Evolutionary conservation across 2,888 invertebrate species (phyloP).

Genomic region (Meandrusa payeni): DNA sequence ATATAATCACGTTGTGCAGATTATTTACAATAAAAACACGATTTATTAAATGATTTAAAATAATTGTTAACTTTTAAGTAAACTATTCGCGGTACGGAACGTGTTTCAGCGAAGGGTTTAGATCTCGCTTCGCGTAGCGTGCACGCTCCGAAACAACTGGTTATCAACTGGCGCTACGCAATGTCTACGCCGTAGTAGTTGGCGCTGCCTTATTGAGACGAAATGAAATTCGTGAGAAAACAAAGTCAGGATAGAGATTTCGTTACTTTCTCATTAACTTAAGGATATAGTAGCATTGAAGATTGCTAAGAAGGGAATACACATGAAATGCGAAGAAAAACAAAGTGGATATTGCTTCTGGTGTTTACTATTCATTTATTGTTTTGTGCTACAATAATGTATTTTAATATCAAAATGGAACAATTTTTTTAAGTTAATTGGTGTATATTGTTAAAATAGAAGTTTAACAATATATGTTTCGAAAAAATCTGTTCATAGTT

Average conservation of each 20-base stretch:
- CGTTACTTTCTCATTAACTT: conserved; percentile 19
- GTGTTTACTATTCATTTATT: too few relatives aligned
- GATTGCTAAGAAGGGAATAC: conserved; percentile 16
- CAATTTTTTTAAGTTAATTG: too few relatives aligned
- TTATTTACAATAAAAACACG: too few relatives aligned
- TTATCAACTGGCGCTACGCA: conserved; percentile 61
- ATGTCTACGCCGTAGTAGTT: conserved; percentile 48
- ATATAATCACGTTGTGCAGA: too few relatives aligned
- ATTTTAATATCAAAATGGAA: too few relatives aligned
- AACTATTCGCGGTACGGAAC: neutral
- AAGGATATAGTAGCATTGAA: conserved; percentile 12
- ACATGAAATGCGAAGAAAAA: conserved; percentile 1
- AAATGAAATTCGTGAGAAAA: conserved; percentile 25
- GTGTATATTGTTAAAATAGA: too few relatives aligned
- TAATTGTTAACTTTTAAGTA: neutral
- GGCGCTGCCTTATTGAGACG: conserved; percentile 18
- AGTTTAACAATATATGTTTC: too few relatives aligned
- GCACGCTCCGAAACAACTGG: conserved; percentile 50
- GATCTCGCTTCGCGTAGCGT: conserved; percentile 39
- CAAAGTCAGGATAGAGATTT: conserved; percentile 20
- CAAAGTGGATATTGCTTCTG: neutral
- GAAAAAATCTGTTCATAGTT: too few relatives aligned
- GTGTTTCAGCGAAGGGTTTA: neutral
- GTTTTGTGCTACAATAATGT: neutral
- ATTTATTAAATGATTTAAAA: too few relatives aligned